A percentile compares a stretch with the other conserved stretches of the same genome.
phyloP scores from a whole-genome alignment of 1,140 invertebrate genomes.

The Formica selysi region DNA sequence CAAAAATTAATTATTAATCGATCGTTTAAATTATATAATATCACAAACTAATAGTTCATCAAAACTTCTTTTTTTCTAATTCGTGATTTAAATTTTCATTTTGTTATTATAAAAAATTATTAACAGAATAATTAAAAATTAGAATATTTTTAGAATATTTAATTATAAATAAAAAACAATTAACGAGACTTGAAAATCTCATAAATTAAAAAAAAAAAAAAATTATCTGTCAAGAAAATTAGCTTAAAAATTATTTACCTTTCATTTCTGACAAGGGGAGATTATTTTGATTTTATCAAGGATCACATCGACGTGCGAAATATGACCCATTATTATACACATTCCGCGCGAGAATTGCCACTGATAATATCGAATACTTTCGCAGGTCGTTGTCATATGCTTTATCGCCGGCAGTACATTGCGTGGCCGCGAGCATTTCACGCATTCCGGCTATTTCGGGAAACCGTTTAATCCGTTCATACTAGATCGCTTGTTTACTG shows the following conservation, averaged over 20 bases:
- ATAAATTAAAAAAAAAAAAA: too few species aligned
- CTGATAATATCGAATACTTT: slow-evolving; percentile 17
- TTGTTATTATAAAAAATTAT: background rate
- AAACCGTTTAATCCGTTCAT: slow-evolving; percentile 36
- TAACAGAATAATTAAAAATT: too few species aligned
- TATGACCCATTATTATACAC: background rate
- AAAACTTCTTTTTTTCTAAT: background rate
- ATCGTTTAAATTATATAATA: background rate
- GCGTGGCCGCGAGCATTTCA: background rate
- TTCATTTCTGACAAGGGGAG: background rate
- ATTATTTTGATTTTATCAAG: background rate
- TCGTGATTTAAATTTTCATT: background rate
- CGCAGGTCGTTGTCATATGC: background rate
- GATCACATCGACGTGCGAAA: background rate
- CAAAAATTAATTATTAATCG: background rate
- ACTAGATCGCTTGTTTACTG: slow-evolving; percentile 39
- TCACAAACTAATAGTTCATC: slow-evolving; percentile 2
- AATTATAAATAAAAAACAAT: too few species aligned
- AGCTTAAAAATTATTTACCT: background rate
- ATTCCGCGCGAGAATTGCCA: background rate
- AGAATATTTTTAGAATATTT: too few species aligned
- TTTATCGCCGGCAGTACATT: background rate
- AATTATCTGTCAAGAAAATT: too few species aligned
- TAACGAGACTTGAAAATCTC: too few species aligned
- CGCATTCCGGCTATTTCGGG: slow-evolving; percentile 41